Percentiles rank a stretch among this genome's conserved stretches.
Evolutionary conservation across 2,113 vertebrate genomes (phyloP).

Genomic region (Macrotis lagotis): DNA sequence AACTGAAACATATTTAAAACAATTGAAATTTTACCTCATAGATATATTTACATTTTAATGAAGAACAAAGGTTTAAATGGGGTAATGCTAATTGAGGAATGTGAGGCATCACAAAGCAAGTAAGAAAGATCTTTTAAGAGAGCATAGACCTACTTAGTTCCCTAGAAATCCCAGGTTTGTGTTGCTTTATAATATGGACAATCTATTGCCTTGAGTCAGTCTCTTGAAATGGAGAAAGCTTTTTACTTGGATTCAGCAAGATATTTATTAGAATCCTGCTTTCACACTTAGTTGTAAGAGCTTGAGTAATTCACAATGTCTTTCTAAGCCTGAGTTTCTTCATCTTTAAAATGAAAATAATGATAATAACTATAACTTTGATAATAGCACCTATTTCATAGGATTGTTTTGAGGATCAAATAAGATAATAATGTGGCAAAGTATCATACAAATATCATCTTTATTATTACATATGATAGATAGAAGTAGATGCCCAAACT

Average conservation of each 20-base stretch:
- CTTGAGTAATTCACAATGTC: background rate
- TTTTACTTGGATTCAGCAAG: background rate
- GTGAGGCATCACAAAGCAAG: background rate
- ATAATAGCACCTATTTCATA: background rate
- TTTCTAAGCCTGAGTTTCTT: background rate
- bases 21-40: background rate
- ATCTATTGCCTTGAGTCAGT: background rate
- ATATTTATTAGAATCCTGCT: background rate
- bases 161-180: background rate
- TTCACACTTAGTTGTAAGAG: background rate
- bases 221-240: background rate
- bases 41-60: background rate
- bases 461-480: background rate
- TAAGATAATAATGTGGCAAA: background rate
- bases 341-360: background rate
- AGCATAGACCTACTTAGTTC: background rate
- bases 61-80: background rate
- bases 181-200: background rate
- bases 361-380: too few relatives aligned
- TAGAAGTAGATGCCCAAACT: background rate
- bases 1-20: background rate
- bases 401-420: background rate
- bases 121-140: background rate
- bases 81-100: background rate
- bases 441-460: background rate